These are phyloP conservation scores for Tetropium fuscum DNA, from an alignment of 2,888 invertebrate genomes.

Conservation along the genomic window DNA sequence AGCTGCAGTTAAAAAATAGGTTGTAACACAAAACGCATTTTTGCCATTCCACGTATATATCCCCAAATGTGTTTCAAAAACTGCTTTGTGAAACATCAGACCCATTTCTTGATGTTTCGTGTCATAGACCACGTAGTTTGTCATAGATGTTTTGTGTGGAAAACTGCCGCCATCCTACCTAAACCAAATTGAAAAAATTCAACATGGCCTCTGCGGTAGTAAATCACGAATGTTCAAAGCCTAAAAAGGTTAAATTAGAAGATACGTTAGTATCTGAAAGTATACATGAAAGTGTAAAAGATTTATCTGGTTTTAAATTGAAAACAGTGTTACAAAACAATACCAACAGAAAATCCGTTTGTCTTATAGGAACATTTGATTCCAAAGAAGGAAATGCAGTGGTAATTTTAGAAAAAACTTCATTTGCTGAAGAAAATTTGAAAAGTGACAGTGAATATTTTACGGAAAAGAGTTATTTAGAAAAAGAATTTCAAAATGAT, in stretches of 20 bases:
- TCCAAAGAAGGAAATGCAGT: conserved; percentile 75
- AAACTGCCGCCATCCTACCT: neutral
- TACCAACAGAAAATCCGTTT: conserved; percentile 78
- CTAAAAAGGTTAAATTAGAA: conserved; percentile 47
- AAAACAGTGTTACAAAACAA: conserved; percentile 79
- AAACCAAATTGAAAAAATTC: neutral
- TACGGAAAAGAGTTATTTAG: conserved; percentile 70
- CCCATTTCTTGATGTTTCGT: too few relatives aligned
- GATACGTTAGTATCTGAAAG: conserved; percentile 24
- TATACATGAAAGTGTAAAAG: conserved; percentile 58
- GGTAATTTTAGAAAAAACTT: conserved; percentile 84
- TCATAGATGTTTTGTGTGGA: too few relatives aligned
- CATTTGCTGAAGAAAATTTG: conserved; percentile 77
- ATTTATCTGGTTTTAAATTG: conserved; percentile 76
- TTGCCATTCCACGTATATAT: too few relatives aligned
- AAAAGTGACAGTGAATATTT: conserved; percentile 70
- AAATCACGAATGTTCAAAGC: conserved; percentile 29
- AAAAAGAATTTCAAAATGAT: conserved; percentile 82
- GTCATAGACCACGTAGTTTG: too few relatives aligned
- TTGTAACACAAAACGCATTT: too few relatives aligned
- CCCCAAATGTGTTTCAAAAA: too few relatives aligned
- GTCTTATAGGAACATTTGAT: conserved; percentile 77
- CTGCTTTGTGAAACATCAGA: too few relatives aligned
- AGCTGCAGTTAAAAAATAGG: too few relatives aligned
- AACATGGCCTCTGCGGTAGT: conserved; percentile 36